Percentiles rank a stretch among this genome's conserved stretches.
phyloP scores from a whole-genome alignment of 2,113 vertebrate genomes.

The Crotalus helleri region DNA sequence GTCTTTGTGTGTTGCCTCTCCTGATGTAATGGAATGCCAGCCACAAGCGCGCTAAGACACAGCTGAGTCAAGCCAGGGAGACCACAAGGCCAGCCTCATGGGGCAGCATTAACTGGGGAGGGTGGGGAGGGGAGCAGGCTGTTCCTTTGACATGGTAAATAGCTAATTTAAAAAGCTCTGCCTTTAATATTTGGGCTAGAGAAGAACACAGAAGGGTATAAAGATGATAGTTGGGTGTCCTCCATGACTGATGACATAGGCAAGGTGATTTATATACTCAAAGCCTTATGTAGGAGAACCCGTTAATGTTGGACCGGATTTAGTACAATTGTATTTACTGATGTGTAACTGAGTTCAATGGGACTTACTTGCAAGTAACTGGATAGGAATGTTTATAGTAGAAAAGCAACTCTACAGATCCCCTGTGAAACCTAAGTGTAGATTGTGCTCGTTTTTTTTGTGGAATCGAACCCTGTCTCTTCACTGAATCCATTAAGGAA shows the following conservation, averaged over 20 bases:
- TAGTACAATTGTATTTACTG: background rate
- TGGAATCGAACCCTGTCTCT: background rate
- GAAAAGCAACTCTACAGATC: background rate
- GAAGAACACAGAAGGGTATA: background rate
- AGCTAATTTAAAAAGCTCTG: background rate
- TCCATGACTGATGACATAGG: background rate
- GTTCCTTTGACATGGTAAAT: background rate
- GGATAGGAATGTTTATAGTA: background rate
- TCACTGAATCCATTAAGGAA: background rate
- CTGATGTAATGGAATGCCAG: background rate
- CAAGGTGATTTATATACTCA: background rate
- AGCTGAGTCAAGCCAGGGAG: background rate
- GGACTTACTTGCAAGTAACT: background rate
- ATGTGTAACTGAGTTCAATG: background rate
- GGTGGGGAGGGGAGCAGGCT: background rate
- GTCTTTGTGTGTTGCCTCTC: background rate
- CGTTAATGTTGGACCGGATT: background rate
- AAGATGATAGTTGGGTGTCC: background rate
- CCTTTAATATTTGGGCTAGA: background rate
- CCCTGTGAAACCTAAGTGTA: background rate
- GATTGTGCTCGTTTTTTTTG: background rate
- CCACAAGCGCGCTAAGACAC: background rate
- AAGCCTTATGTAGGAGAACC: background rate
- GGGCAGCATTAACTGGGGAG: background rate
- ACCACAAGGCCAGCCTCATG: background rate